Evolutionary conservation across 1,140 invertebrate species (phyloP).

Genomic region (Littorina saxatilis): DNA sequence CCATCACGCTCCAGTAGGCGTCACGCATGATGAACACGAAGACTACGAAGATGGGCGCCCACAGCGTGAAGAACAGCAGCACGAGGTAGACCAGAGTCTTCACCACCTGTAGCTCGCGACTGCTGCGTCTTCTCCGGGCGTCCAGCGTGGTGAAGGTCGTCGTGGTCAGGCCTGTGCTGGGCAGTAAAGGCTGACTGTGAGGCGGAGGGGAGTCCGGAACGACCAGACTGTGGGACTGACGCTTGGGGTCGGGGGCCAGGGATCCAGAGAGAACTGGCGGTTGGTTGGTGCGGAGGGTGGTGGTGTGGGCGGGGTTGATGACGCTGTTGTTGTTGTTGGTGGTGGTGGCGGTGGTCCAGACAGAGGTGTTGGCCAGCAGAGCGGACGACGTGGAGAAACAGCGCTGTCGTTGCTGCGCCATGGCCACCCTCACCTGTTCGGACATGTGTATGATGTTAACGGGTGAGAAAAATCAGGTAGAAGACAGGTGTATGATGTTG

Average conservation of each 20-base stretch:
- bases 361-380: not conserved
- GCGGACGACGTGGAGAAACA: conserved; percentile 18
- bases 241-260: too few species aligned
- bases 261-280: too few species aligned
- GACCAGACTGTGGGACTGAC: too few species aligned
- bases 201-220: too few species aligned
- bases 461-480: not conserved
- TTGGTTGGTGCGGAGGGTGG: not conserved
- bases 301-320: not conserved
- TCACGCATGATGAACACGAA: conserved; percentile 56
- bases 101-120: conserved; percentile 54
- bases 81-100: conserved; percentile 60
- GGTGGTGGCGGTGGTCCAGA: not conserved
- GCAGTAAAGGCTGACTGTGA: not conserved
- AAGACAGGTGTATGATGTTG: not conserved
- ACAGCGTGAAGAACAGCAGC: conserved; percentile 64
- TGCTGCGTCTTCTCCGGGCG: conserved; percentile 33
- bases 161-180: not conserved
- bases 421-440: not conserved
- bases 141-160: not conserved
- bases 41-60: conserved; percentile 62
- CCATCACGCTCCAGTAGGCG: conserved; percentile 39
- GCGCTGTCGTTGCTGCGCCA: conserved; percentile 8
- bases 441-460: too few species aligned
- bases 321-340: not conserved